These are phyloP conservation scores for Sesia apiformis DNA, from an alignment of 2,888 invertebrate genomes.

Conservation along the genomic window DNA sequence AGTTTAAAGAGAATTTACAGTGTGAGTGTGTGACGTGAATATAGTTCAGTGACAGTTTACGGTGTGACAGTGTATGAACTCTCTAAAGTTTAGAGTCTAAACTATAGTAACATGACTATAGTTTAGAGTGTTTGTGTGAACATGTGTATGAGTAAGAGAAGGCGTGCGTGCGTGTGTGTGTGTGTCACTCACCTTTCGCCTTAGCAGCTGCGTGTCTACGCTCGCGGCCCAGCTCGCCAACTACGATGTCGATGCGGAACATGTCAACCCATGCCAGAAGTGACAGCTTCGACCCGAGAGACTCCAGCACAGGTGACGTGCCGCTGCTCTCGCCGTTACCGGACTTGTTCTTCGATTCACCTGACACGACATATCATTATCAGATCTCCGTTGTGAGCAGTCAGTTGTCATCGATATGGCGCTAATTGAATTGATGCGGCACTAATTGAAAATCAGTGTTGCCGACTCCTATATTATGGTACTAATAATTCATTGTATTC, in stretches of 20 bases:
- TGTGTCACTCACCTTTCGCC: not conserved
- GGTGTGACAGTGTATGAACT: too few species aligned
- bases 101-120: too few species aligned
- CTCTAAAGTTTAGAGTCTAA: too few species aligned
- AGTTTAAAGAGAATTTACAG: too few species aligned
- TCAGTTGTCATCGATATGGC: not conserved
- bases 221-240: conserved; percentile 86
- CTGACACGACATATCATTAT: conserved; percentile 4
- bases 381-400: not conserved
- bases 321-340: conserved; percentile 9
- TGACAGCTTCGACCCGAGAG: conserved; percentile 90
- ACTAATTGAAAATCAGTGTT: not conserved
- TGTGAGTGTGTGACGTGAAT: too few species aligned
- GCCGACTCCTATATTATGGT: too few species aligned
- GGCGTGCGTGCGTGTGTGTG: too few species aligned
- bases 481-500: too few species aligned
- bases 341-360: conserved; percentile 19
- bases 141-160: too few species aligned
- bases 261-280: conserved; percentile 89
- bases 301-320: conserved; percentile 80
- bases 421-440: not conserved
- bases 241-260: conserved; percentile 94
- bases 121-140: too few species aligned
- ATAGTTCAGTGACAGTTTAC: too few species aligned
- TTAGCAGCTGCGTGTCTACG: conserved; percentile 14